Evolutionary conservation across 2,797 vertebrate species (phyloP).

Genomic region (Leptatherina wallacei): DNA sequence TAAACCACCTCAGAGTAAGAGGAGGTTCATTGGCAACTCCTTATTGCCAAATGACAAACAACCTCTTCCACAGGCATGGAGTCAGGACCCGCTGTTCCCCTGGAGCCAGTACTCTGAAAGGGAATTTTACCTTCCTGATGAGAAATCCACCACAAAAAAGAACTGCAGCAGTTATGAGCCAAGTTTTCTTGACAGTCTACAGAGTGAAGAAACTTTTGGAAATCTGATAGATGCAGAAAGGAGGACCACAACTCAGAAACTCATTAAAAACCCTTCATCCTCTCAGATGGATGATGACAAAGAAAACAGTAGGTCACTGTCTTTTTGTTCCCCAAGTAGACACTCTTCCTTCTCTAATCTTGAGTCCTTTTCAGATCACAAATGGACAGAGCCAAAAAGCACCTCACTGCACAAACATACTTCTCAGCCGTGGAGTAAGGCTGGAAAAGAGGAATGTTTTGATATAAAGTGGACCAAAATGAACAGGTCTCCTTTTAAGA

Average conservation of each 20-base stretch:
- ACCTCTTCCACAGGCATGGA: constrained; percentile 34
- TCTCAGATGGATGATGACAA: constrained; percentile 52
- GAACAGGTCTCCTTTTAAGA: constrained; percentile 49
- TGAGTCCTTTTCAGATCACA: constrained; percentile 24
- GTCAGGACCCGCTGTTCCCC: constrained; percentile 46
- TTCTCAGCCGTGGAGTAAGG: constrained; percentile 6
- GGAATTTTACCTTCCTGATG: constrained; percentile 15
- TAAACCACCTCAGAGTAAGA: constrained; percentile 65
- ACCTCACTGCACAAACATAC: constrained; percentile 39
- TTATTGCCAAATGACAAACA: constrained; percentile 31
- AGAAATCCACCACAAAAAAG: constrained; percentile 10
- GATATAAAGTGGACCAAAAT: constrained; percentile 39
- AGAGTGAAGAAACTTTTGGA: constrained; percentile 37
- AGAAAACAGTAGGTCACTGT: constrained; percentile 40
- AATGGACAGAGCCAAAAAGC: constrained; percentile 29
- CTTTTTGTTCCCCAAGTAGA: constrained; percentile 30
- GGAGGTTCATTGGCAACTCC: constrained; percentile 24
- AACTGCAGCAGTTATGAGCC: not conserved
- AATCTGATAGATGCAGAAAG: constrained; percentile 14
- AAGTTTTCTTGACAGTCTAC: constrained; percentile 17
- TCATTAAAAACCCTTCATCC: not conserved
- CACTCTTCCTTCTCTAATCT: not conserved
- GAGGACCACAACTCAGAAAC: constrained; percentile 66
- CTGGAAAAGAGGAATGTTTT: constrained; percentile 43
- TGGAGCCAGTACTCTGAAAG: constrained; percentile 53